Evolutionary conservation across 2,888 invertebrate species (phyloP).

Genomic region (Cynaeus angustus): DNA sequence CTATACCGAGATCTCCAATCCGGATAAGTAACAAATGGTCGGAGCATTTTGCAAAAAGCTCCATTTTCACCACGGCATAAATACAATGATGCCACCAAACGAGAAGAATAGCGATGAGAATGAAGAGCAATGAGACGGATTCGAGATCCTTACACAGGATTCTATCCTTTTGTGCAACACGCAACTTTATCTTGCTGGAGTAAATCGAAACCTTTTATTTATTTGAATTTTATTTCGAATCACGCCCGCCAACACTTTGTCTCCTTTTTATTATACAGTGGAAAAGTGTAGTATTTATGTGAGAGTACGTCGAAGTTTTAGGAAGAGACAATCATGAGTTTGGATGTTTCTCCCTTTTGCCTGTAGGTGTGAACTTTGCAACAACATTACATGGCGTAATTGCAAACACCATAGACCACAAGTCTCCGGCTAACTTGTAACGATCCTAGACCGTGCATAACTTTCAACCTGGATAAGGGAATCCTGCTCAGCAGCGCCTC

Average conservation of each 20-base stretch:
- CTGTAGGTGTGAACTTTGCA: slow-evolving; percentile 49
- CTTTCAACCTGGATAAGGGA: slow-evolving; percentile 38
- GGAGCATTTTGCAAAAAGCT: slow-evolving; percentile 53
- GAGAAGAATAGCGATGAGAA: slow-evolving; percentile 58
- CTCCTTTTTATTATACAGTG: slow-evolving; percentile 19
- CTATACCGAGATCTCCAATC: slow-evolving; percentile 65
- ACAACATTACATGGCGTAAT: slow-evolving; percentile 51
- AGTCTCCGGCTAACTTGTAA: slow-evolving; percentile 44
- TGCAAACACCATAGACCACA: slow-evolving; percentile 52
- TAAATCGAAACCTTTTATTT: slow-evolving; percentile 53
- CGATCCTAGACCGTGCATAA: slow-evolving; percentile 40
- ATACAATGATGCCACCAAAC: slow-evolving; percentile 56
- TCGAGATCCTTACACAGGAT: slow-evolving; percentile 57
- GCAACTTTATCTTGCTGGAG: slow-evolving; percentile 47
- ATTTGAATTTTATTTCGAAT: slow-evolving; percentile 44
- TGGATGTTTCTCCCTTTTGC: slow-evolving; percentile 18
- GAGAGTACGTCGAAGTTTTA: slow-evolving; percentile 1
- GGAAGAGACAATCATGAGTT: neutral
- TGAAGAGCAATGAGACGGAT: slow-evolving; percentile 59
- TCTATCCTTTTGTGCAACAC: slow-evolving; percentile 57
- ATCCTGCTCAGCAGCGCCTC: slow-evolving; percentile 35
- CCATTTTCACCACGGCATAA: slow-evolving; percentile 52
- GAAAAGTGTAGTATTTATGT: slow-evolving; percentile 9
- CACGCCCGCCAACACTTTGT: slow-evolving; percentile 33
- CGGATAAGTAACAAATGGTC: slow-evolving; percentile 65